Evolutionary conservation across 2,113 vertebrate genomes (phyloP).

Genomic region (Burhinus bistriatus): DNA sequence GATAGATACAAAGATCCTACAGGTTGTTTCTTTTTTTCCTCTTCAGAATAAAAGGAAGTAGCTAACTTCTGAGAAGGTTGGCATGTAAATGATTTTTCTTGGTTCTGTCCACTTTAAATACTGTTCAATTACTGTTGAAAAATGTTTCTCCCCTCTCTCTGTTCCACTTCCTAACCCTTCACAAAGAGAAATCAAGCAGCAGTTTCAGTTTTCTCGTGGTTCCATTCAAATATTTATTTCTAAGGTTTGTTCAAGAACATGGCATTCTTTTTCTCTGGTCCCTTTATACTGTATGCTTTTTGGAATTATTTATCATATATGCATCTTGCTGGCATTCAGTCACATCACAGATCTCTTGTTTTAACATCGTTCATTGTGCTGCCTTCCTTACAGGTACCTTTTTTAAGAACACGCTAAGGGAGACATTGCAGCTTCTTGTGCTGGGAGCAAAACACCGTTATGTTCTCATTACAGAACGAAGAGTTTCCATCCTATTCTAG

Average conservation of each 20-base stretch:
- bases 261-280: neutral
- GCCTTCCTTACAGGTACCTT: neutral
- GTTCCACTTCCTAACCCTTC: neutral
- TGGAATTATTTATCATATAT: neutral
- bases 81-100: neutral
- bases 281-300: neutral
- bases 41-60: neutral
- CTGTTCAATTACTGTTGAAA: neutral
- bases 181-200: neutral
- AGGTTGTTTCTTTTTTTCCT: neutral
- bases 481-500: conserved; percentile 27
- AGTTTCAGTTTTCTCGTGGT: neutral
- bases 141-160: neutral
- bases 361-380: neutral
- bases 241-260: neutral
- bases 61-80: neutral
- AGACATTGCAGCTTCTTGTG: neutral
- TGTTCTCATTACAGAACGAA: conserved; percentile 48
- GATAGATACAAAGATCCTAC: neutral
- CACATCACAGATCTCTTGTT: neutral
- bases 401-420: neutral
- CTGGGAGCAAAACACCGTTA: neutral
- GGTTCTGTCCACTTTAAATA: neutral
- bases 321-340: neutral
- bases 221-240: neutral